Evolutionary conservation across 1,140 invertebrate species (phyloP), one percentile per base, ranked within the genome.

Genomic region (Sipha flava): DNA sequence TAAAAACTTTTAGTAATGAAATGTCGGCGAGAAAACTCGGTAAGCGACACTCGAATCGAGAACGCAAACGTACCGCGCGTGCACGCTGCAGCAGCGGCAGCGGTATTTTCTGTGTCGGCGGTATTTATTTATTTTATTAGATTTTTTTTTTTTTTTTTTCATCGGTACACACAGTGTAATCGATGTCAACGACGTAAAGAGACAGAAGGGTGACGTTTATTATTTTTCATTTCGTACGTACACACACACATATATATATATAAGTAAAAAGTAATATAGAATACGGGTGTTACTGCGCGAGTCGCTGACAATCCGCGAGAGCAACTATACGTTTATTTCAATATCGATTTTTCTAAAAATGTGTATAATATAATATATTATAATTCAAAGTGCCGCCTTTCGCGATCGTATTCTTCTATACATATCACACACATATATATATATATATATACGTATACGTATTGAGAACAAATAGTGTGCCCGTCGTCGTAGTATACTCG

Each of bases 201-300:
- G 66, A 70, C 40, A 70, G 66, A 70, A 70, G 12, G 66, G 66
- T 70, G 66, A 70, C 66, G 66, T 70, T 70, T 70, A 70, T 70
- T 70, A 70, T 70, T 70, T 29, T 31, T 40, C 21, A 47, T 70
- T 70, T 70, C 66, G 45, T 45, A 68, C n/a, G 64, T 29, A 29
- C n/a, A n/a, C n/a, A n/a, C n/a, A n/a, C n/a, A n/a, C n/a, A n/a
- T n/a, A n/a, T n/a, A n/a, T n/a, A n/a, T n/a, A n/a, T n/a, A n/a
- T n/a, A n/a, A n/a, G n/a, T n/a, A 68, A 68, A n/a, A 21, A 26
- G 64, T 45, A 45, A 68, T 68, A 40, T 64, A 64, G 37, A 9
- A 68, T 21, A 9, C 64, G 64, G 14, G 7, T 43, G 23, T 45
- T 68, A 16, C 10, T 37, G 10, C n/a, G 23, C 21, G n/a, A n/a